Evolutionary conservation across 2,888 invertebrate species (phyloP).

Genomic region (Gastracanthus pulcherrimus): DNA sequence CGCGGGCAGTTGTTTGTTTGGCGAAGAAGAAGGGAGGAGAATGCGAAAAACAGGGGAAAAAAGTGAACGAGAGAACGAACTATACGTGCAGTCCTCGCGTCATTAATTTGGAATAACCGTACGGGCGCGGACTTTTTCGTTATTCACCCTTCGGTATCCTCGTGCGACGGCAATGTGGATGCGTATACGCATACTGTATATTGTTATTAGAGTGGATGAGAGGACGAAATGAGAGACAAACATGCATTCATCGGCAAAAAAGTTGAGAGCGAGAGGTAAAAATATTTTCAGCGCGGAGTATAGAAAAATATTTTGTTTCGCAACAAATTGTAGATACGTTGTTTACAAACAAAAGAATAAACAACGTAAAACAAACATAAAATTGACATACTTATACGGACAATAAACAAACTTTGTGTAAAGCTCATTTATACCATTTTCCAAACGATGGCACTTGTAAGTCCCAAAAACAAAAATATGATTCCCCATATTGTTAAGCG

Average conservation of each 20-base stretch:
- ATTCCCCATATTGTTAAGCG: too few species aligned
- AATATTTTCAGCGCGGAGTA: background rate
- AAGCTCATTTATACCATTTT: too few species aligned
- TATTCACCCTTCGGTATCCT: slow-evolving; percentile 39
- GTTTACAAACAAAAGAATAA: too few species aligned
- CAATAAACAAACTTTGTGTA: too few species aligned
- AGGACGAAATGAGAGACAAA: background rate
- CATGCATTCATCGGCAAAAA: background rate
- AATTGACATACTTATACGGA: too few species aligned
- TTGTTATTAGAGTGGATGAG: slow-evolving; percentile 16
- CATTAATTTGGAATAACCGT: slow-evolving; percentile 50
- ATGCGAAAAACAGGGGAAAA: background rate
- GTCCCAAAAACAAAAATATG: too few species aligned
- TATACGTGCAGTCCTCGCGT: slow-evolving; percentile 5
- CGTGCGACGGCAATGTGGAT: too few species aligned
- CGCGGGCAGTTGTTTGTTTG: slow-evolving; percentile 19
- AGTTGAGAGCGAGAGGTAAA: background rate
- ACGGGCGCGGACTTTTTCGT: slow-evolving; percentile 37
- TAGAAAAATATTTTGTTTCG: background rate
- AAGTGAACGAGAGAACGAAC: background rate
- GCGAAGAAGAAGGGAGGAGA: too few species aligned
- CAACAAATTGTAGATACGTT: too few species aligned
- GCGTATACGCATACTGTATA: too few species aligned
- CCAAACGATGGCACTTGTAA: too few species aligned
- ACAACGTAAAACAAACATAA: too few species aligned